phyloP scores from a whole-genome alignment of 2,888 invertebrate species.

The Oligia latruncula region DNA sequence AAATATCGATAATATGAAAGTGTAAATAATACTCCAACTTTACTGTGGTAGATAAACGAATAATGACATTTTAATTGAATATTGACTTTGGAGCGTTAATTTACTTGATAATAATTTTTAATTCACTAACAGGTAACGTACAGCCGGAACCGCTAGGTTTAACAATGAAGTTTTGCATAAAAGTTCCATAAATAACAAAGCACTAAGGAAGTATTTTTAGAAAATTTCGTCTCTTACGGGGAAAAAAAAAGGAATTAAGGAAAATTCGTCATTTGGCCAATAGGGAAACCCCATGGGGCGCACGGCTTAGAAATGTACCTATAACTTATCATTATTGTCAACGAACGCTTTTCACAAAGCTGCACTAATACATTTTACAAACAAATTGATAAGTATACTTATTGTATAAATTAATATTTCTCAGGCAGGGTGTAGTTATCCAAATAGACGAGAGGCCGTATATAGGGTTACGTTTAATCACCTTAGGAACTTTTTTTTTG shows the following conservation, averaged over 20 bases:
- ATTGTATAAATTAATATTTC: background rate
- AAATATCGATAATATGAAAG: too few species aligned
- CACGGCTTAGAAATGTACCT: too few species aligned
- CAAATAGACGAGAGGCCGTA: background rate
- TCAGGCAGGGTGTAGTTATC: background rate
- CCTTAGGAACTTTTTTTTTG: background rate
- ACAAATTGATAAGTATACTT: background rate
- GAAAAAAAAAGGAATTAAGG: background rate
- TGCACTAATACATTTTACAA: background rate
- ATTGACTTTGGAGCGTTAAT: background rate
- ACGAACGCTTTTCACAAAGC: background rate
- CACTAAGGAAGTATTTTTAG: background rate
- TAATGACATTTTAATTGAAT: conserved; percentile 20
- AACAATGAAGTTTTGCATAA: background rate
- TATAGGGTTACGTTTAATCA: background rate
- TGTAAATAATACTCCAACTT: background rate
- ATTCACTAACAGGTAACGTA: background rate
- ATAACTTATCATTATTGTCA: background rate
- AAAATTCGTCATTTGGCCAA: background rate
- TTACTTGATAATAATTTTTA: background rate
- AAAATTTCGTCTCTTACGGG: background rate
- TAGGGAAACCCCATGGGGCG: background rate
- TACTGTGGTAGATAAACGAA: background rate
- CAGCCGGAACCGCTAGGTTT: background rate
- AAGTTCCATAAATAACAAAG: background rate